Percentiles rank a stretch among this genome's conserved stretches.
Evolutionary conservation across 2,888 invertebrate species (phyloP).

Genomic region (Theodoxus fluviatilis): DNA sequence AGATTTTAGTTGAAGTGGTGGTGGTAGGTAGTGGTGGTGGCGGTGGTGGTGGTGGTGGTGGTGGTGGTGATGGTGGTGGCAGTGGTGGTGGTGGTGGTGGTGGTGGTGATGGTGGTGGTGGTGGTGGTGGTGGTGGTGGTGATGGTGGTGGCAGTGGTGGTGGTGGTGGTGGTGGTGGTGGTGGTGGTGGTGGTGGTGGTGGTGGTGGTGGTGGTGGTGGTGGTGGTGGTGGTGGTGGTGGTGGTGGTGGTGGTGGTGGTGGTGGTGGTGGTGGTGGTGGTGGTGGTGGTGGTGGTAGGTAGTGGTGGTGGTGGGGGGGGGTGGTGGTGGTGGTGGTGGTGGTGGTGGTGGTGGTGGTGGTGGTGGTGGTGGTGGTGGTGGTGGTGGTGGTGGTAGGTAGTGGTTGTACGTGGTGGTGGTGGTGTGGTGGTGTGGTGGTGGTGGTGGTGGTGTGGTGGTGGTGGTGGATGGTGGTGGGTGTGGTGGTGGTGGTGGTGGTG

Average conservation of each 20-base stretch:
- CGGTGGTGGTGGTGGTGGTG: conserved; percentile 19
- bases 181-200: conserved; percentile 31
- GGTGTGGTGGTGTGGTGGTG: no score
- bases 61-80: conserved; percentile 30
- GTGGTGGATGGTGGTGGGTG: no score
- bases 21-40: no score
- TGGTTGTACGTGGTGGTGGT: no score
- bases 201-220: conserved; percentile 31
- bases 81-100: conserved; percentile 31
- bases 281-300: no score
- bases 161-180: conserved; percentile 29
- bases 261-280: conserved; percentile 32
- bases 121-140: conserved; percentile 26
- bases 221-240: conserved; percentile 30
- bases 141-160: conserved; percentile 14
- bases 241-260: conserved; percentile 29
- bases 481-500: no score
- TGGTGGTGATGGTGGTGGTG: conserved; percentile 30
- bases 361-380: conserved; percentile 28
- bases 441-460: no score
- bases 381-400: no score
- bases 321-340: no score
- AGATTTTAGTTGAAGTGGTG: no score
- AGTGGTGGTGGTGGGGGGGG: no score
- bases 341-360: conserved; percentile 29